phyloP scores from a whole-genome alignment of 2,797 vertebrate species.

The Momotus momota region DNA sequence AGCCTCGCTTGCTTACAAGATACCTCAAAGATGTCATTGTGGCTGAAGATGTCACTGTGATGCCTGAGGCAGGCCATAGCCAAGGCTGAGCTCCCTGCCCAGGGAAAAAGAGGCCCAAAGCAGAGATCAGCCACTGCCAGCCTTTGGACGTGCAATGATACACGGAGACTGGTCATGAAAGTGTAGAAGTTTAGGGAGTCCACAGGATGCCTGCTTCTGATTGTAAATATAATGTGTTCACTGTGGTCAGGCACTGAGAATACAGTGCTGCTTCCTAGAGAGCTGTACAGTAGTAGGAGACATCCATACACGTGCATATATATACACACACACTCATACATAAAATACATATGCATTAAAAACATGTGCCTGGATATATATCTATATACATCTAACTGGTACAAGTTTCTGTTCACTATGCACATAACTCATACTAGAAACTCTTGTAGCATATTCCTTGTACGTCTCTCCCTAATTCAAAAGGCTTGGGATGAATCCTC shows the following conservation, averaged over 20 bases:
- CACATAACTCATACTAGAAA: background rate
- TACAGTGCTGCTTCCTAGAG: background rate
- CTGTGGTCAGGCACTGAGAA: background rate
- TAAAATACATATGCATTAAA: background rate
- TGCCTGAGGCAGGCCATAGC: background rate
- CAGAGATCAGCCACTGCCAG: background rate
- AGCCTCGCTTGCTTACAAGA: fast-evolving
- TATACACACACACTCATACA: fast-evolving
- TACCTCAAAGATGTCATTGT: background rate
- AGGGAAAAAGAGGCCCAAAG: background rate
- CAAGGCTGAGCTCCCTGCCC: fast-evolving
- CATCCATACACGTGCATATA: fast-evolving
- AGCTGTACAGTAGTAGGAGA: background rate
- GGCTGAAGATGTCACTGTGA: background rate
- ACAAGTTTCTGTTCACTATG: background rate
- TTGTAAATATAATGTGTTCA: background rate
- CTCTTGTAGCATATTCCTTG: background rate
- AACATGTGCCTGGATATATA: background rate
- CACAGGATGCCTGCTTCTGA: background rate
- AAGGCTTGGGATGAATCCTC: background rate
- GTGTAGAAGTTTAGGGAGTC: background rate
- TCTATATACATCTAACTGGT: background rate
- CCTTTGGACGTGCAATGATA: background rate
- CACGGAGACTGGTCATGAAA: fast-evolving
- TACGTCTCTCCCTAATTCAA: background rate